Conservation (phyloP, 2,888 invertebrate genomes). For the Shargacucullia verbasci region DNA sequence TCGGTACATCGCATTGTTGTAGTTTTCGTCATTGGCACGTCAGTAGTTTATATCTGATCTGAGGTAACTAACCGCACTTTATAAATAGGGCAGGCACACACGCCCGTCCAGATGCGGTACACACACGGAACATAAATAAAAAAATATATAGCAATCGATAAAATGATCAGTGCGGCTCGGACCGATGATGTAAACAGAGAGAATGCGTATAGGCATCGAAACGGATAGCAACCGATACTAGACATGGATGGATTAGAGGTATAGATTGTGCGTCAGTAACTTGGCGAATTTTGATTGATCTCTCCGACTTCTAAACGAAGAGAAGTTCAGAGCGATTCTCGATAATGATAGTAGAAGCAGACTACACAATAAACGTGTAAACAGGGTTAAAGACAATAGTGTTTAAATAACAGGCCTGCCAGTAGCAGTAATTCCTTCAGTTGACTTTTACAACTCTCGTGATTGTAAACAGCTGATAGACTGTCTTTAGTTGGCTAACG, state of each 20-base stretch:
- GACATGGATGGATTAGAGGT: conserved; percentile 22
- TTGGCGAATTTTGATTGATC: conserved; percentile 16
- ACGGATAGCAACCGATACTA: conserved; percentile 36
- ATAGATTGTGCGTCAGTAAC: conserved; percentile 14
- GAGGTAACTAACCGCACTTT: conserved; percentile 75
- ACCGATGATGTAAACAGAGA: conserved; percentile 73
- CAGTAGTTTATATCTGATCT: conserved; percentile 64
- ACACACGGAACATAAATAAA: conserved; percentile 69
- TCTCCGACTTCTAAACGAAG: not conserved
- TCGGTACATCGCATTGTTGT: conserved; percentile 42
- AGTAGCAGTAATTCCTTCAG: conserved; percentile 1
- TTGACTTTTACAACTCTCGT: not conserved
- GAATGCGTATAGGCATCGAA: conserved; percentile 53
- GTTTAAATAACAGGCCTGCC: conserved; percentile 6
- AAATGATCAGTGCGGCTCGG: conserved; percentile 72
- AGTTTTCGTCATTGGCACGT: conserved; percentile 54
- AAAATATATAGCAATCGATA: conserved; percentile 76
- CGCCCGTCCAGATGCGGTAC: conserved; percentile 74
- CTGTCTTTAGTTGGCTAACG: not conserved
- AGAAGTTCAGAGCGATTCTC: not conserved
- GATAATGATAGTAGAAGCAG: not conserved
- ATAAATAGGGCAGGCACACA: conserved; percentile 79
- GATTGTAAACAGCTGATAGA: not conserved
- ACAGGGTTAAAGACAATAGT: conserved; percentile 3
- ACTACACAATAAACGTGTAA: not conserved